Evolutionary conservation across 2,797 vertebrate species (phyloP), one percentile per base, ranked within the genome.

Genomic region (Neosilurus hyrtlii): DNA sequence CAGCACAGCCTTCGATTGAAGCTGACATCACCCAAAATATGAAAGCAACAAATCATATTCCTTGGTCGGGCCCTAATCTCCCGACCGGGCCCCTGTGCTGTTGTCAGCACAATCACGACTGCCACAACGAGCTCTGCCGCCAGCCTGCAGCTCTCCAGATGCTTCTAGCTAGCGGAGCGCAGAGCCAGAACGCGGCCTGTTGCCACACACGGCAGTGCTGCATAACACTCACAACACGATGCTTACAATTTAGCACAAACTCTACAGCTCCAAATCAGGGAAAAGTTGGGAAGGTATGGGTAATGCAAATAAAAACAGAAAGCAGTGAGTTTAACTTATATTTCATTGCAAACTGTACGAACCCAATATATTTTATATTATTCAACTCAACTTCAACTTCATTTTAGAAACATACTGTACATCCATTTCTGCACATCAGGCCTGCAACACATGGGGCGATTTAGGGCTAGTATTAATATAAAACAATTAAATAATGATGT

Each of bases 41-140:
- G 93, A 94, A 94, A 93, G 94, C 93, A 92, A 94, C 93, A 93
- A 93, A 94, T 95, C 93, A 94, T 93, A 93, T 91, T 88, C 92
- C 94, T 94, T 93, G 92, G 93, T 93, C 93, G 92, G 92, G 92
- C 91, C 71, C 90, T 93, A 93, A 94, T 93, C 91, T 92, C 86
- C 89, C 71, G 81, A 87, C 79, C 81, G 83, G 37, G 85, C 84
- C 91, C 90, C 91, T 86, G 86, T 91, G 91, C 92, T 91, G 88
- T 93, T 92, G 89, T 94, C 93, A 93, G 93, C 94, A 94, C 91
- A 92, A 94, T 93, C 92, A 91, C 9, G 86, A 89, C 89, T 81
- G 87, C 86, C 85, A 91, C 89, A 89, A 92, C 93, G 92, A 94
- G 93, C 91, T 92, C 88, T 89, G 90, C 89, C 84, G 88, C 92